Base-by-base conservation (phyloP, 2,113 vertebrate genomes). In the Cettia cetti region DNA sequence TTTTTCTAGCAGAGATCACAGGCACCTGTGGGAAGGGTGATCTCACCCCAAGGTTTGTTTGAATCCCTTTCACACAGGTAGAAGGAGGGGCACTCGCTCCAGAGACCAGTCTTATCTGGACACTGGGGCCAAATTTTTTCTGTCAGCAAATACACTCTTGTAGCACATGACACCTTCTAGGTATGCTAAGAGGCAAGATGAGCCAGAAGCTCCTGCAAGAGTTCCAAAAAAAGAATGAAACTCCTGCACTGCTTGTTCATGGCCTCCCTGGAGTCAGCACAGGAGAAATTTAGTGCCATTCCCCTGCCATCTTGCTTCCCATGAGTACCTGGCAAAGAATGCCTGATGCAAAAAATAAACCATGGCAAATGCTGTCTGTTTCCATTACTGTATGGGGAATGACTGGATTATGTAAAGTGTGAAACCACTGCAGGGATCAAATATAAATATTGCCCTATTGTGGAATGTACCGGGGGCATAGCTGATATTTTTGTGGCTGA, bases 301-400 rank as follows among this genome's bases (percentile, higher is more conserved):
- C 75, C 63, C 52, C 57, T 94, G 83, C 94, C 94, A 95, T 83
- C 75, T 93, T 93, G 40, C 93, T 95, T 95, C 94, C 59, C 91
- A 91, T 50, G 76, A 83, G 66, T 49, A 89, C 65, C 84, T 95
- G 94, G 90, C 94, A 93, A 92, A 94, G 93, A 96, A 96, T 78
- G 89, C 77, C 82, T 94, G 94, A 39, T 96, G 92, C 86, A 90
- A 86, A 96, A 96, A 94, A 97, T 97, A 96, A 91, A 77, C 92
- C 12, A 1, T 35, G 56, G 92, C 90, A 92, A 94, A 86, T 74
- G 72, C 82, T 7, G 21, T 60, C 90, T 71, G 60, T 97, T 97
- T 97, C 96, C 96, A 96, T 97, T 91, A 82, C 94, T 94, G 87
- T 78, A 82, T 89, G 94, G 77, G 78, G 89, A 90, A 91, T 56